Evolutionary conservation across 2,797 vertebrate species (phyloP), one percentile per base, ranked within the genome.

Genomic region (Apogon hyalosoma): DNA sequence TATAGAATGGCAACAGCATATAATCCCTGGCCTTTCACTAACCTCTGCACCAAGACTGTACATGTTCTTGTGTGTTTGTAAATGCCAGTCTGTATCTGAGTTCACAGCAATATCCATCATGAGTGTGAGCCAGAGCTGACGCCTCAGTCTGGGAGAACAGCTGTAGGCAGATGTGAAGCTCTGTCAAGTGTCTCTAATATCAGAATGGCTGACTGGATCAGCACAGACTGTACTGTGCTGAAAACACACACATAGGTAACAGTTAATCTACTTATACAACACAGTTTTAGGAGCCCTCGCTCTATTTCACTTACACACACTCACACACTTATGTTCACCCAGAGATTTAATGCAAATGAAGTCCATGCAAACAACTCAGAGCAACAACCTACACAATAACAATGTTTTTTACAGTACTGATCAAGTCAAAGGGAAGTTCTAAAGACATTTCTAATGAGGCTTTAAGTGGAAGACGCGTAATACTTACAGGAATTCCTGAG

Each of bases 401-500:
- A 11, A 24, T 10, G 18, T 45, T 51, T n/a, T 56, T 18, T 6
- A 10, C 24, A 42, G 19, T 40, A 11, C 10, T 53, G 7, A 58
- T n/a, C 46, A 47, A 68, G 24, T 41, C 4, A 63, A 15, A 56
- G 40, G 52, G 4, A 40, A 14, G 21, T 7, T 48, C 40, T 0
- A 64, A 18, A 1, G 18, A 38, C 7, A 16, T 1, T 24, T 28
- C 2, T 21, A 1, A 39, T 48, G 8, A 31, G 9, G n/a, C 9
- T 36, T 43, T 0, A 0, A 63, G 6, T 6, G 3, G 4, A 15
- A 50, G 6, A 41, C 16, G 2, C 53, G 0, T 64, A 86, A 14
- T 61, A 76, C 90, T 92, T 83, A 92, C 90, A 60, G 64, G 64
- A 45, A 69, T 76, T 82, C 58, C 63, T 69, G 53, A 48, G 48